These are phyloP conservation scores for Cataglyphis livida DNA, from an alignment of 2,888 invertebrate genomes.

Conservation along the genomic window DNA sequence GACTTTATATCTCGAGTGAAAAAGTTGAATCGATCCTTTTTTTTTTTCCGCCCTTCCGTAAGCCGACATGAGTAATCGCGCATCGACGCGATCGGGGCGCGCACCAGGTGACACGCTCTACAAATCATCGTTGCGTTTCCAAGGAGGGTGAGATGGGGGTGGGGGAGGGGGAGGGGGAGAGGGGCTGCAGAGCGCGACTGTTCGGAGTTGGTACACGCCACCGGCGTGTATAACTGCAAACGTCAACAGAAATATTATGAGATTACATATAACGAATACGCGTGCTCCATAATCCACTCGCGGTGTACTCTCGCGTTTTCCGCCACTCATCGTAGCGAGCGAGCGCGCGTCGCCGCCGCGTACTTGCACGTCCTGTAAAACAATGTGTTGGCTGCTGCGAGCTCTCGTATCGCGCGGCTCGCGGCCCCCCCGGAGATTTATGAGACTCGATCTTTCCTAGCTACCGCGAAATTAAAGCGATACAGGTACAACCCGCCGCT, in stretches of 20 bases:
- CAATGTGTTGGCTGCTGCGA: constrained; percentile 48
- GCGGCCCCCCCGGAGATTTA: constrained; percentile 63
- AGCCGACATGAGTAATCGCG: constrained; percentile 52
- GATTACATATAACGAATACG: constrained; percentile 75
- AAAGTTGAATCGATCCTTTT: constrained; percentile 35
- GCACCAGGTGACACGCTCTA: constrained; percentile 68
- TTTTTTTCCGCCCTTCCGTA: constrained; percentile 3
- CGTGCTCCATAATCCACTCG: constrained; percentile 70
- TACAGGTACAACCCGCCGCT: constrained; percentile 37
- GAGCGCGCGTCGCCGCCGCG: background rate
- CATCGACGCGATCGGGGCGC: constrained; percentile 62
- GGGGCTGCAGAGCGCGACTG: constrained; percentile 12
- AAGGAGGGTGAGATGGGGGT: background rate
- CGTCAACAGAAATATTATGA: constrained; percentile 77
- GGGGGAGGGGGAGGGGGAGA: no score
- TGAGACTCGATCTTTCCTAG: constrained; percentile 64
- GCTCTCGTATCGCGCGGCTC: constrained; percentile 52
- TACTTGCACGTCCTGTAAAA: constrained; percentile 28
- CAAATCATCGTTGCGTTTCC: constrained; percentile 70
- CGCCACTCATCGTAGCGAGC: constrained; percentile 13
- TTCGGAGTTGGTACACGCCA: constrained; percentile 35
- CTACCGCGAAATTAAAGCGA: constrained; percentile 68
- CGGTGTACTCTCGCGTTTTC: constrained; percentile 58
- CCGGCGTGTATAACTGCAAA: constrained; percentile 60
- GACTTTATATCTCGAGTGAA: constrained; percentile 44